phyloP scores from a whole-genome alignment of 2,888 invertebrate genomes.

The Julus scanicus region DNA sequence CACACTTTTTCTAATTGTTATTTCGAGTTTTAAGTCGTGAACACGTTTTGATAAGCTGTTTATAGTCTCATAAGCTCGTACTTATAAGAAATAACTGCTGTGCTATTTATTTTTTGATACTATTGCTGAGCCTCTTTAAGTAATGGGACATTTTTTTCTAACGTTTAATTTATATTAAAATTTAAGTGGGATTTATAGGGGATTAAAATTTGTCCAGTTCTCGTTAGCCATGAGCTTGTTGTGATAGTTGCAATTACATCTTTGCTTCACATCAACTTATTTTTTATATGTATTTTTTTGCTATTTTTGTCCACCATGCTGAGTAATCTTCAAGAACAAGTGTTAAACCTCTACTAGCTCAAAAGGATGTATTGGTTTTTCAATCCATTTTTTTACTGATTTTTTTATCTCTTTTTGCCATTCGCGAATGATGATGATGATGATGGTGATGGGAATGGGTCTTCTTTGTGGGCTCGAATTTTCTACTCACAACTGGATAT shows the following conservation, averaged over 20 bases:
- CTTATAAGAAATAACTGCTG: background rate
- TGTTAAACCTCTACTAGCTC: background rate
- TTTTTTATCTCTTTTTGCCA: constrained; percentile 21
- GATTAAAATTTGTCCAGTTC: background rate
- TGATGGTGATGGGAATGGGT: background rate
- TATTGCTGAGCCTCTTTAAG: background rate
- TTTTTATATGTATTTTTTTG: background rate
- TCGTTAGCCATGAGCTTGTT: background rate
- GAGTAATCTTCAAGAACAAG: background rate
- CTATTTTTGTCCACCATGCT: background rate
- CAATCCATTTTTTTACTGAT: constrained; percentile 22
- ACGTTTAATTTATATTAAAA: constrained; percentile 16
- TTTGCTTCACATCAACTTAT: background rate
- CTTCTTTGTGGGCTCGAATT: background rate
- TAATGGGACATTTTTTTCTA: background rate
- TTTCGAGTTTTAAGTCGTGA: background rate
- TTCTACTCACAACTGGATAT: background rate
- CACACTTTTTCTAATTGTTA: no score
- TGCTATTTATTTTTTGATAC: background rate
- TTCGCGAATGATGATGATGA: background rate
- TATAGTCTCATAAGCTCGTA: background rate
- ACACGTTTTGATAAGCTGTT: background rate
- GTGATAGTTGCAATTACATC: background rate
- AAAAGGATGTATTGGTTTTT: background rate
- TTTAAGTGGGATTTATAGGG: constrained; percentile 5